These are phyloP conservation scores for Bradysia coprophila DNA, from an alignment of 1,140 invertebrate genomes.

Conservation along the genomic window DNA sequence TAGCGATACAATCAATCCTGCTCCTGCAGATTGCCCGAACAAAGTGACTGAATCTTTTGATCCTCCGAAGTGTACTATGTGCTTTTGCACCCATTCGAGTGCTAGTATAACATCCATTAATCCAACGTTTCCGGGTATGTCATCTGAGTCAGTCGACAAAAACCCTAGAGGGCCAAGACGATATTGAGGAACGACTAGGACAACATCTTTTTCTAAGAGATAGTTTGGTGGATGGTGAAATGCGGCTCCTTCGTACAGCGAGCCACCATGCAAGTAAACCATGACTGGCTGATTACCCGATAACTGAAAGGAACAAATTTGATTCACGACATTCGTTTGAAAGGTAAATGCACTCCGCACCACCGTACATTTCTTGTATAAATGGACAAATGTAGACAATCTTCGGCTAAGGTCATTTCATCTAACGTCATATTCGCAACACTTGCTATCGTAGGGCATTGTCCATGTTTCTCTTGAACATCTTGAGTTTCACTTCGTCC, in stretches of 20 bases:
- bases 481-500: constrained; percentile 22
- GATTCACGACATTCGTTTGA: background rate
- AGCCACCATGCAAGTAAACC: constrained; percentile 23
- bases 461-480: constrained; percentile 11
- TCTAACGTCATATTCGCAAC: constrained; percentile 11
- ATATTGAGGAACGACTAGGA: constrained; percentile 66
- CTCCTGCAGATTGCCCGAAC: constrained; percentile 32
- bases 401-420: constrained; percentile 13
- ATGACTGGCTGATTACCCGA: constrained; percentile 12
- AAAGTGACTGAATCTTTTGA: constrained; percentile 36
- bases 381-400: constrained; percentile 18
- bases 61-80: constrained; percentile 46
- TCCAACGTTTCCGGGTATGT: constrained; percentile 46
- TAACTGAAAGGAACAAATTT: constrained; percentile 1
- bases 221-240: constrained; percentile 50
- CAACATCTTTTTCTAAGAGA: constrained; percentile 51
- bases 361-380: constrained; percentile 19
- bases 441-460: constrained; percentile 19
- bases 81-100: constrained; percentile 37
- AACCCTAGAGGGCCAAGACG: constrained; percentile 40
- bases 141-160: constrained; percentile 29
- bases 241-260: constrained; percentile 21
- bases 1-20: background rate
- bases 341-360: background rate
- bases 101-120: constrained; percentile 43